Base-by-base conservation (phyloP, 2,888 invertebrate genomes). In the Branchellion lobata region DNA sequence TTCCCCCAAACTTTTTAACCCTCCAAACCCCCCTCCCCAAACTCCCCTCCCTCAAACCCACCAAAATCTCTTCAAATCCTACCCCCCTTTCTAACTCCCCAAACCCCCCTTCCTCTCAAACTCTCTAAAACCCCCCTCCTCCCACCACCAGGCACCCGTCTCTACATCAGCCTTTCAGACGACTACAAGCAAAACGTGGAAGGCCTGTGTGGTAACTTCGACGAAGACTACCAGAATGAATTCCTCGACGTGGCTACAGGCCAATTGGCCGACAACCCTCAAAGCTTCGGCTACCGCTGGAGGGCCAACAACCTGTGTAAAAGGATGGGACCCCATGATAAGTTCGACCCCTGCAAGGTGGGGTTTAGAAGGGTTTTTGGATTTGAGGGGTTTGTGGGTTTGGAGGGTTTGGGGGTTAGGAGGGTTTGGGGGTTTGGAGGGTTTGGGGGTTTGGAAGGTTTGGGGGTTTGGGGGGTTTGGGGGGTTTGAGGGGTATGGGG, bases 151-250 rank as follows among this genome's bases (percentile, higher is more conserved):
- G 82, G 82, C 29, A 83, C 83, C 14, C 77, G 81, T 21, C 75
- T 82, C 0, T 80, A 81, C 78, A 73, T 83, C 5, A 78, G 75
- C 79, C 79, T 83, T 14, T 51, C 79, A 24, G 61, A 78, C 18
- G 73, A 76, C 65, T 81, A 80, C 73, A 72, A 51, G 24, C 53
- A 71, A 21, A 74, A 76, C 29, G 81, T 82, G 1, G 81, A 82
- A 68, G 83, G 83, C 34, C 80, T 83, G 27, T 83, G 83, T 68
- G 83, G 83, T 21, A 80, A 83, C 78, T 83, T 76, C 51, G 81
- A 83, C 79, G 80, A 78, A 27, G 74, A 77, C 14, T 80, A 81
- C 3, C 72, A 81, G 5, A 80, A 83, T 68, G 83, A 83, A 71
- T 80, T 82, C 71, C 57, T 61, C 14, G 81, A 78, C 36, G 31